Evolutionary conservation across 2,888 invertebrate genomes (phyloP).

Genomic region (Coenonympha glycerion): DNA sequence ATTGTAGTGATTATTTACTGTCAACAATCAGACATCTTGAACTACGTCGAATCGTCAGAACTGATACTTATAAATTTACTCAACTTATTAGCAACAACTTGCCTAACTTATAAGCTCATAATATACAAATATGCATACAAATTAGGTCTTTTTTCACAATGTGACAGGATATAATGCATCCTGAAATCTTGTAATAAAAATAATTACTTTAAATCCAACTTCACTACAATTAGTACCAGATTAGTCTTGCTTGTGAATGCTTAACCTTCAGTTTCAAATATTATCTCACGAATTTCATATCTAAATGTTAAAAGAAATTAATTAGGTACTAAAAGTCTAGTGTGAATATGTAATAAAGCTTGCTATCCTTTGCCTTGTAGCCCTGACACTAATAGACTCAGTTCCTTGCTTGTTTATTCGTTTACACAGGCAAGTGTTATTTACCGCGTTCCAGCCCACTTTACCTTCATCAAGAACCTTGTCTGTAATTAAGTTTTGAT

Average conservation of each 20-base stretch:
- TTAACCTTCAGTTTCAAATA: background rate
- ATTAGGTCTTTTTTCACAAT: background rate
- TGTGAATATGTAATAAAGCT: background rate
- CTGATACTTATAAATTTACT: background rate
- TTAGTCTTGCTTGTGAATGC: background rate
- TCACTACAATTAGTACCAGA: no score
- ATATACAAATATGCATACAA: background rate
- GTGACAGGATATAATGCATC: no score
- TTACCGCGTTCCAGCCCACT: background rate
- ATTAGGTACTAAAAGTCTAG: background rate
- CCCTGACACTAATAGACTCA: slow-evolving; percentile 2
- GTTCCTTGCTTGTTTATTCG: slow-evolving; percentile 1
- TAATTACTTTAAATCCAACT: no score
- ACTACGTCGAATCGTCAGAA: background rate
- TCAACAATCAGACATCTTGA: background rate
- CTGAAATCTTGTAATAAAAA: no score
- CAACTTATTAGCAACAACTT: background rate
- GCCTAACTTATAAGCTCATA: background rate
- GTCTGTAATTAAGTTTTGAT: background rate
- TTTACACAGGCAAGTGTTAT: background rate
- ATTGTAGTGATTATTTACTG: background rate
- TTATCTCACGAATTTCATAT: no score
- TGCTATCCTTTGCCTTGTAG: background rate
- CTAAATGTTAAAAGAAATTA: no score
- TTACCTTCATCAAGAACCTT: background rate